A percentile compares a stretch with the other conserved stretches of the same genome.
Evolutionary conservation across 2,888 invertebrate species (phyloP).

Genomic region (Cryptocheilus praepositus): DNA sequence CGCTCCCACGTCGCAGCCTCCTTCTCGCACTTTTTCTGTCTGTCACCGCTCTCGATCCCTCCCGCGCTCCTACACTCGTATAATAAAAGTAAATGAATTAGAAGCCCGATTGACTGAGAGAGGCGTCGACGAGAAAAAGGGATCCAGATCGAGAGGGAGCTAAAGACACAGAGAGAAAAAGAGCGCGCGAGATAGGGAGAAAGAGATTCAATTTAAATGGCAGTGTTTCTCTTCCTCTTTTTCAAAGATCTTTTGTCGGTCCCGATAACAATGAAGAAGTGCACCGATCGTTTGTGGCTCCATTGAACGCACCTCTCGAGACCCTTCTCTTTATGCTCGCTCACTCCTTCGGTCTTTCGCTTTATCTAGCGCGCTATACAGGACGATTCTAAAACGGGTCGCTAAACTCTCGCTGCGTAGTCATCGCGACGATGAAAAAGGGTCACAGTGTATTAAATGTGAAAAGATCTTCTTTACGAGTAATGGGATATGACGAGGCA

Average conservation of each 20-base stretch:
- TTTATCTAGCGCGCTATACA: not conserved
- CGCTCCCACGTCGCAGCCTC: not conserved
- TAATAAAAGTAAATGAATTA: slow-evolving; percentile 45
- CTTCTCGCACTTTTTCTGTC: not conserved
- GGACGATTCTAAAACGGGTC: too few species aligned
- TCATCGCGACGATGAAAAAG: not conserved
- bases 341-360: not conserved
- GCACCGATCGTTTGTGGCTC: slow-evolving; percentile 30
- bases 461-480: too few species aligned
- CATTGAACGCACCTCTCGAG: slow-evolving; percentile 33
- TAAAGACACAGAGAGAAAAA: slow-evolving; percentile 6
- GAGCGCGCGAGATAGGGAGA: slow-evolving; percentile 4
- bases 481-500: too few species aligned
- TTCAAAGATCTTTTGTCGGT: slow-evolving; percentile 42
- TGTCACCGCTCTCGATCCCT: slow-evolving; percentile 5
- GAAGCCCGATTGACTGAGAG: slow-evolving; percentile 24
- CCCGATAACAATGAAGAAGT: slow-evolving; percentile 34
- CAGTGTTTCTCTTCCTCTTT: slow-evolving; percentile 36
- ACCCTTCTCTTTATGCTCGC: slow-evolving; percentile 14
- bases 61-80: slow-evolving; percentile 8
- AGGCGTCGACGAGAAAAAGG: slow-evolving; percentile 8
- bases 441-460: too few species aligned
- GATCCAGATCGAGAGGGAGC: not conserved
- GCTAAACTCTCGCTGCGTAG: slow-evolving; percentile 3
- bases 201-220: slow-evolving; percentile 50